Conservation (phyloP, 2,888 invertebrate genomes). For the Andrena flavipes region DNA sequence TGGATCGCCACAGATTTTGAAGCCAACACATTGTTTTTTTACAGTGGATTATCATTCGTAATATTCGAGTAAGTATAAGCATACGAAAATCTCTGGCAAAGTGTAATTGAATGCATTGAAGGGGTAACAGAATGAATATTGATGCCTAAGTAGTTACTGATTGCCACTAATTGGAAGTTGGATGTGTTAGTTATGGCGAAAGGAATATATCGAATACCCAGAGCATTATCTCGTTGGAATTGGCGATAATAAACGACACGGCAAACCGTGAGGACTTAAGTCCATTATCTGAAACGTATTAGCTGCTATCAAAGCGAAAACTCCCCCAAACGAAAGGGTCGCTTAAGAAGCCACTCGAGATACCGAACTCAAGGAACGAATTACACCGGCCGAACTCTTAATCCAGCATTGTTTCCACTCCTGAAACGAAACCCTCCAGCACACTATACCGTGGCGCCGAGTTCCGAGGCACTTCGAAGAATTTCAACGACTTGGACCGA, state of each 20-base stretch:
- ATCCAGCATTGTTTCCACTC: conserved; percentile 33
- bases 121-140: too few relatives aligned
- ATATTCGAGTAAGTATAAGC: too few relatives aligned
- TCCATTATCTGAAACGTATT: not conserved
- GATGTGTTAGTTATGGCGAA: too few relatives aligned
- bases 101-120: too few relatives aligned
- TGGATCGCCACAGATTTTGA: too few relatives aligned
- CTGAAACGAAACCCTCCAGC: conserved; percentile 23
- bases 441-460: conserved; percentile 17
- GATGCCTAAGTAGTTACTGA: too few relatives aligned
- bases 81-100: too few relatives aligned
- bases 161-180: too few relatives aligned
- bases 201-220: too few relatives aligned
- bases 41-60: too few relatives aligned
- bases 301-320: conserved; percentile 17
- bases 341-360: conserved; percentile 28
- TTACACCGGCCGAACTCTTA: conserved; percentile 45
- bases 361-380: conserved; percentile 41
- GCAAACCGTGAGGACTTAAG: not conserved
- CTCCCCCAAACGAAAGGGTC: conserved; percentile 15
- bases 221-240: not conserved
- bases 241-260: not conserved
- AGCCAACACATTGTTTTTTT: too few relatives aligned
- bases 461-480: conserved; percentile 13
- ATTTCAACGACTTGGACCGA: conserved; percentile 16